Base-by-base conservation (phyloP, 1,140 invertebrate genomes). In the Wasmannia auropunctata region DNA sequence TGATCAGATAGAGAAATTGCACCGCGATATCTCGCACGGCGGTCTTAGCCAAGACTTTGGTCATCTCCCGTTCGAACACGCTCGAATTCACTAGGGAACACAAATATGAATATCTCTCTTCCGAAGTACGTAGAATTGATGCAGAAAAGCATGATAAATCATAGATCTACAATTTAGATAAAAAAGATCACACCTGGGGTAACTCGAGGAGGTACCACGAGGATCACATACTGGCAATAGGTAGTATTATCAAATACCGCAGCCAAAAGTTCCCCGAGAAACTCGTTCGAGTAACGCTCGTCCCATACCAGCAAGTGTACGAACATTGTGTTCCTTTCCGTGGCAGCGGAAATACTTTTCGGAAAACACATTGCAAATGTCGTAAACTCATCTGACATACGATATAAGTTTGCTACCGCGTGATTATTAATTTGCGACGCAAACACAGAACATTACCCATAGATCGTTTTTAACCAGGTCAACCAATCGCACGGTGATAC, bases 301-400 rank as follows among this genome's bases (percentile, higher is more conserved):
- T 96, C 95, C 95, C 95, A 96, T 22, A 95, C 95, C 3, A 96
- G 88, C 56, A 96, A 90, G 87, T 96, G 96, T 43, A 96, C 88
- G 91, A 96, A 96, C 49, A 96, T 90, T 0, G 96, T 95, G 84
- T 96, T 96, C 22, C 95, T 91, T 31, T 95, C 87, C 40, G 93
- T 95, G 75, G 95, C 74, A 65, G 95, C 91, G 86, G 92, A 91
- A 28, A 94, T 56, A 62, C 93, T 93, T 87, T 72, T 22, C 8
- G 43, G 56, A 40, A 70, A 7, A n/a, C n/a, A n/a, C n/a, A n/a
- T n/a, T n/a, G n/a, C n/a, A n/a, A n/a, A n/a, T n/a, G n/a, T 51
- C 16, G 14, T 10, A 40, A 70, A 14, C 3, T 31, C 7, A 51
- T 49, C 0, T 16, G n/a, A n/a, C n/a, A n/a, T n/a, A n/a, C n/a